Evolutionary conservation across 2,113 vertebrate genomes (phyloP).

Genomic region (Collichthys lucidus): DNA sequence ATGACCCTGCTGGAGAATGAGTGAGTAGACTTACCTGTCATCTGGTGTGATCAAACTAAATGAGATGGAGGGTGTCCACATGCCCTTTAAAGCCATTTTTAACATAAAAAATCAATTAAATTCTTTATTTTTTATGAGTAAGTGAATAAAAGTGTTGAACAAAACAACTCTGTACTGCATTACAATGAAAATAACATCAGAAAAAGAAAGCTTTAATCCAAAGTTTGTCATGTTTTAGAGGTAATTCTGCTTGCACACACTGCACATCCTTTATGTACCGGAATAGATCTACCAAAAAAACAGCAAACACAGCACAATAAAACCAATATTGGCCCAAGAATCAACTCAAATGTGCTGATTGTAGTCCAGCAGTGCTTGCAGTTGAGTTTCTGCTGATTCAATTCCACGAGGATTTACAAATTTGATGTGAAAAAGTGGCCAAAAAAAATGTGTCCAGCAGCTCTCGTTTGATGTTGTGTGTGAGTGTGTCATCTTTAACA

Average conservation of each 20-base stretch:
- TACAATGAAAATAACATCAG: too few relatives aligned
- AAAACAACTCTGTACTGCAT: not conserved
- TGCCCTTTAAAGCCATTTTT: not conserved
- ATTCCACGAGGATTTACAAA: too few relatives aligned
- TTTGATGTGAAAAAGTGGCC: not conserved
- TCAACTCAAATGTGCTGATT: not conserved
- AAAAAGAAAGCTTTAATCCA: not conserved
- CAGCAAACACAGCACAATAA: not conserved
- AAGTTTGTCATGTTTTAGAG: too few relatives aligned
- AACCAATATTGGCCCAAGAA: not conserved
- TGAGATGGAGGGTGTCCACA: not conserved
- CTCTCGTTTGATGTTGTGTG: not conserved
- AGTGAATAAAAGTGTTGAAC: not conserved
- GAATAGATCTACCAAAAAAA: not conserved
- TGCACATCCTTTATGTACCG: too few relatives aligned
- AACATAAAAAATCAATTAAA: not conserved
- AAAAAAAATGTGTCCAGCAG: not conserved
- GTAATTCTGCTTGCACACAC: not conserved
- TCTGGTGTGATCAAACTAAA: not conserved
- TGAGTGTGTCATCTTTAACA: not conserved
- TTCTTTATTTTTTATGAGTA: not conserved
- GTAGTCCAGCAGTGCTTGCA: not conserved
- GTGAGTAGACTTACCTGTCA: slow-evolving; percentile 80
- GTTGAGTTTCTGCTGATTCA: not conserved
- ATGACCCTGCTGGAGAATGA: slow-evolving; percentile 97